phyloP scores from a whole-genome alignment of 2,888 invertebrate genomes.

The Nomada flava region DNA sequence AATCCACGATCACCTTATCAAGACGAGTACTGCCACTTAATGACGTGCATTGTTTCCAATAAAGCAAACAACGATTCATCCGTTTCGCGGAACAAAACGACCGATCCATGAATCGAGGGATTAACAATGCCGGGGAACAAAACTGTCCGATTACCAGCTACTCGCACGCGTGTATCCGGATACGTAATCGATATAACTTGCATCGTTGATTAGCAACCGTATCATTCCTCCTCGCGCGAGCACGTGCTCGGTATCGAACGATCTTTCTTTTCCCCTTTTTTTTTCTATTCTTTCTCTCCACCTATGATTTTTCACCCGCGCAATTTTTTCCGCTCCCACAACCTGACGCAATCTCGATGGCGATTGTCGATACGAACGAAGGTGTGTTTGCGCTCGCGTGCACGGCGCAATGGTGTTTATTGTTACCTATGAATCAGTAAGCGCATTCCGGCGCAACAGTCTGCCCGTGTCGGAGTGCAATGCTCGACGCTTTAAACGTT shows the following conservation, averaged over 20 bases:
- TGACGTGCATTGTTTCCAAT: background rate
- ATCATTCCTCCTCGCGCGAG: conserved; percentile 19
- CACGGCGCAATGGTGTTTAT: conserved; percentile 34
- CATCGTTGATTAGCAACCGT: conserved; percentile 28
- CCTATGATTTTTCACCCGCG: background rate
- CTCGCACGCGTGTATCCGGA: conserved; percentile 23
- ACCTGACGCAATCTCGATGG: conserved; percentile 49
- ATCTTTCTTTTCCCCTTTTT: background rate
- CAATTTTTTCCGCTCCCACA: conserved; percentile 1
- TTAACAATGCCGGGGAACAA: conserved; percentile 1
- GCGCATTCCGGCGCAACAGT: conserved; percentile 18
- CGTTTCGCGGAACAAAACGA: background rate
- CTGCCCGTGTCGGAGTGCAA: conserved; percentile 29
- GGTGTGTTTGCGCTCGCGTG: conserved; percentile 24
- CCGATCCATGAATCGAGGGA: background rate
- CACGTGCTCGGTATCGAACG: conserved; percentile 29
- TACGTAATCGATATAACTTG: conserved; percentile 33
- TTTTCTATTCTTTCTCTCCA: background rate
- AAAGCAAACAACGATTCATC: background rate
- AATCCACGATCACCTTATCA: too few relatives aligned
- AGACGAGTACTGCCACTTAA: too few relatives aligned
- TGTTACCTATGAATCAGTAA: conserved; percentile 45
- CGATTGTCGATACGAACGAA: conserved; percentile 31
- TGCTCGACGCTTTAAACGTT: conserved; percentile 11
- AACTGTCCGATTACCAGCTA: background rate